phyloP scores from a whole-genome alignment of 2,888 invertebrate genomes.

The Pocota personata region DNA sequence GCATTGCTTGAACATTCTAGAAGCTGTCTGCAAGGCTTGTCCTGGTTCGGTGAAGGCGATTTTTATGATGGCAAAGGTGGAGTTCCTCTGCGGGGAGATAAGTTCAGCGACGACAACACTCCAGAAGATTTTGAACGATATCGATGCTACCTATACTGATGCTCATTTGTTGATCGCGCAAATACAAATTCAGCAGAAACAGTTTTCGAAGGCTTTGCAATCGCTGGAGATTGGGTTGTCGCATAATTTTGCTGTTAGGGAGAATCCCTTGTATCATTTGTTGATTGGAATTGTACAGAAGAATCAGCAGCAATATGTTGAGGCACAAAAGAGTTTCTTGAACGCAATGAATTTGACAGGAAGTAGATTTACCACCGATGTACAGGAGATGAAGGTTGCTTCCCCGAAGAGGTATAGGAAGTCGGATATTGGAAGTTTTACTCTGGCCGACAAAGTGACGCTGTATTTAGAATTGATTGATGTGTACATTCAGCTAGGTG shows the following conservation, averaged over 20 bases:
- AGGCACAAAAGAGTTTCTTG: slow-evolving; percentile 89
- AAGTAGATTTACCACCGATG: slow-evolving; percentile 76
- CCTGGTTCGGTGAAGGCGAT: slow-evolving; percentile 90
- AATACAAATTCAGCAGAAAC: slow-evolving; percentile 89
- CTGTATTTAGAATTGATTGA: slow-evolving; percentile 94
- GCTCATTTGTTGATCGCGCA: slow-evolving; percentile 94
- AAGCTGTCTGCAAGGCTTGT: slow-evolving; percentile 89
- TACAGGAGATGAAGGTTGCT: slow-evolving; percentile 76
- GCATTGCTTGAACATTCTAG: slow-evolving; percentile 87
- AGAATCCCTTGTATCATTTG: slow-evolving; percentile 95
- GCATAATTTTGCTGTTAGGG: slow-evolving; percentile 95
- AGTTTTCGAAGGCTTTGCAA: slow-evolving; percentile 91
- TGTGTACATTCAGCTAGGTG: slow-evolving; percentile 87
- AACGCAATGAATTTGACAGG: slow-evolving; percentile 88
- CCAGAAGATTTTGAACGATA: slow-evolving; percentile 88
- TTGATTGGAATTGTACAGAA: slow-evolving; percentile 93
- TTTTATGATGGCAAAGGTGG: slow-evolving; percentile 90
- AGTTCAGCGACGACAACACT: slow-evolving; percentile 88
- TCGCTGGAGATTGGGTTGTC: slow-evolving; percentile 95
- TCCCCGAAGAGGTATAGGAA: slow-evolving; percentile 78
- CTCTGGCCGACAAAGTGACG: slow-evolving; percentile 91
- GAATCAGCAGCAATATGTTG: slow-evolving; percentile 87
- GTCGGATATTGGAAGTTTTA: slow-evolving; percentile 81
- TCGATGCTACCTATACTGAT: slow-evolving; percentile 91
- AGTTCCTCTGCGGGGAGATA: slow-evolving; percentile 91